These are phyloP conservation scores for Apis florea DNA, from an alignment of 1,140 invertebrate species.

Conservation along the genomic window DNA sequence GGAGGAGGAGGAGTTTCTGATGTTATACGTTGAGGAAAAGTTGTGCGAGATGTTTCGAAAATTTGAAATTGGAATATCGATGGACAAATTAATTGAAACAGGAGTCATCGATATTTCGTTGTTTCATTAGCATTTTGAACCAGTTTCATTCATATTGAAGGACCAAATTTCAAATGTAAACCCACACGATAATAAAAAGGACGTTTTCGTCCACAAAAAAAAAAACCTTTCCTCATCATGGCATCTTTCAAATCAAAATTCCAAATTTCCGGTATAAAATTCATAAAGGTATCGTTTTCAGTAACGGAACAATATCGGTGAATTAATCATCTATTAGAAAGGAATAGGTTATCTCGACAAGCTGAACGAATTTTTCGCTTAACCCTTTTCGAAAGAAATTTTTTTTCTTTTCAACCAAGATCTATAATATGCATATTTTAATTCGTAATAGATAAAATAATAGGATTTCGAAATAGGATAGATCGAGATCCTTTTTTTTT, in stretches of 20 bases:
- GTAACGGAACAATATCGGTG: too few relatives aligned
- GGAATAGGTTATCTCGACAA: background rate
- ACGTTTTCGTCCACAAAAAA: conserved; percentile 19
- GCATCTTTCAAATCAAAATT: conserved; percentile 15
- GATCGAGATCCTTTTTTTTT: too few relatives aligned
- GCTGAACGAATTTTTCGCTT: too few relatives aligned
- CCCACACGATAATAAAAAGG: background rate
- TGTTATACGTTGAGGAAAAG: too few relatives aligned
- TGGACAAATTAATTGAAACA: background rate
- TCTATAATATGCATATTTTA: too few relatives aligned
- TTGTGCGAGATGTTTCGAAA: too few relatives aligned
- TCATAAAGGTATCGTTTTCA: background rate
- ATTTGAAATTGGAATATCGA: background rate
- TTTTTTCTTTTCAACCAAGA: too few relatives aligned
- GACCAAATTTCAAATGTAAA: conserved; percentile 21
- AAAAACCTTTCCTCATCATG: conserved; percentile 6
- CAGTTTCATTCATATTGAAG: background rate
- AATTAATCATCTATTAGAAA: too few relatives aligned
- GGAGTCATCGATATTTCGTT: background rate
- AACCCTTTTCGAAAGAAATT: background rate
- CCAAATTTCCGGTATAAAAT: conserved; percentile 28
- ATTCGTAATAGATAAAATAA: too few relatives aligned
- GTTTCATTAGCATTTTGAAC: background rate
- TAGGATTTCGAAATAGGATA: too few relatives aligned
- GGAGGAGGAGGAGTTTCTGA: too few relatives aligned